Evolutionary conservation across 2,113 vertebrate genomes (phyloP).

Genomic region (Eptatretus burgeri): DNA sequence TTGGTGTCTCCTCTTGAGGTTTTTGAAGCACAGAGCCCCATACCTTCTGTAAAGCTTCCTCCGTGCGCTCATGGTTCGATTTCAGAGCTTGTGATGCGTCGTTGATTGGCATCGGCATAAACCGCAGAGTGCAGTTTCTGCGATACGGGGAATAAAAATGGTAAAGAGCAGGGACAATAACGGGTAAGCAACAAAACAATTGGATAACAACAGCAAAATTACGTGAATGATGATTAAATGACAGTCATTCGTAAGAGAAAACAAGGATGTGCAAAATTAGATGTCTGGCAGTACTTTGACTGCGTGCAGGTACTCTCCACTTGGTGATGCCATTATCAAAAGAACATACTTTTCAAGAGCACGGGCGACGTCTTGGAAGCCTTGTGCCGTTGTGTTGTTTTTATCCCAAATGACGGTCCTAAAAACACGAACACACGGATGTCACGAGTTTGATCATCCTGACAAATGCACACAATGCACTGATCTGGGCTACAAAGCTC

Average conservation of each 20-base stretch:
- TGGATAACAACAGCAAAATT: background rate
- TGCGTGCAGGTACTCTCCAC: too few relatives aligned
- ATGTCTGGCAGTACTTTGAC: too few relatives aligned
- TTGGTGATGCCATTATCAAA: background rate
- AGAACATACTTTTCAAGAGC: slow-evolving; percentile 66
- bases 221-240: background rate
- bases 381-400: slow-evolving; percentile 72
- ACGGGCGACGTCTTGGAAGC: slow-evolving; percentile 75
- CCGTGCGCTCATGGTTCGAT: slow-evolving; percentile 71
- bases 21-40: too few relatives aligned
- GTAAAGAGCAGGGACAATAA: slow-evolving; percentile 10
- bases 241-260: too few relatives aligned
- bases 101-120: slow-evolving; percentile 88
- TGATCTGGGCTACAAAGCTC: too few relatives aligned
- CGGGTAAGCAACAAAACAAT: background rate
- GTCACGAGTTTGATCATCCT: too few relatives aligned
- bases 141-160: background rate
- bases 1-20: too few relatives aligned
- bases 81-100: slow-evolving; percentile 83
- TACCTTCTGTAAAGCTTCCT: slow-evolving; percentile 79
- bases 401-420: slow-evolving; percentile 96
- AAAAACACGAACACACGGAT: slow-evolving; percentile 10
- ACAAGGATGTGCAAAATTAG: background rate
- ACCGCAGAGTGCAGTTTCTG: slow-evolving; percentile 76
- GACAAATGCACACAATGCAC: too few relatives aligned